Evolutionary conservation across 2,888 invertebrate species (phyloP).

Genomic region (Phasia obesa): DNA sequence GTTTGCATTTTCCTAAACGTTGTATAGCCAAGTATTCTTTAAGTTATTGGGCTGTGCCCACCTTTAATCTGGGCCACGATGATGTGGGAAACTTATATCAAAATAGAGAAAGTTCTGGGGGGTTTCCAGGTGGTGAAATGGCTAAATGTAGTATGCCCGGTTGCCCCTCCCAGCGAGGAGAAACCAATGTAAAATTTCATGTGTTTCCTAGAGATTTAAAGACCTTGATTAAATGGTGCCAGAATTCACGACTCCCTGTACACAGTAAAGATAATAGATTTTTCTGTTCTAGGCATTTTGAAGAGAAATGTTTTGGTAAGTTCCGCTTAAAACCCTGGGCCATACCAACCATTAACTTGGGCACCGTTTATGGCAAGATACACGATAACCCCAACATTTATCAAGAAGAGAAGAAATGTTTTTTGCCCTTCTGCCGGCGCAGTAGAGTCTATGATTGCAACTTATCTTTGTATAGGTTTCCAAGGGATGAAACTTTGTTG

Average conservation of each 20-base stretch:
- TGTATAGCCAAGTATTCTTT: conserved; percentile 79
- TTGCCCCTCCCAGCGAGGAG: conserved; percentile 78
- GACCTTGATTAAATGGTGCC: conserved; percentile 79
- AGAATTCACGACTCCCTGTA: conserved; percentile 79
- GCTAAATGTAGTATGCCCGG: conserved; percentile 80
- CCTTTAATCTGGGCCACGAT: conserved; percentile 79
- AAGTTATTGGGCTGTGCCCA: conserved; percentile 80
- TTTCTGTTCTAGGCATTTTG: conserved; percentile 79
- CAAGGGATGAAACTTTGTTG: conserved; percentile 77
- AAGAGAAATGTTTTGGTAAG: conserved; percentile 79
- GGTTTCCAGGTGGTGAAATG: conserved; percentile 78
- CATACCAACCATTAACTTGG: conserved; percentile 78
- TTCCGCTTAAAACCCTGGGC: conserved; percentile 80
- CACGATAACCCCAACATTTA: conserved; percentile 79
- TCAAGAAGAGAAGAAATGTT: conserved; percentile 79
- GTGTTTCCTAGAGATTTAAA: conserved; percentile 79
- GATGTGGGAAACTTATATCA: conserved; percentile 80
- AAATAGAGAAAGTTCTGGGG: conserved; percentile 79
- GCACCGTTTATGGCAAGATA: conserved; percentile 78
- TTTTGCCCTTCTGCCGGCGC: conserved; percentile 78
- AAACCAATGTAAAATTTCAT: conserved; percentile 79
- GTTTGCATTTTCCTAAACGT: conserved; percentile 79
- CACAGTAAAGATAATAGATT: conserved; percentile 79
- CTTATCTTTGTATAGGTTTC: conserved; percentile 79
- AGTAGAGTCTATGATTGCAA: conserved; percentile 79